Percentiles rank a stretch among this genome's conserved stretches.
Conservation (phyloP, 2,113 vertebrate genomes). For the Dryoscopus gambensis region DNA sequence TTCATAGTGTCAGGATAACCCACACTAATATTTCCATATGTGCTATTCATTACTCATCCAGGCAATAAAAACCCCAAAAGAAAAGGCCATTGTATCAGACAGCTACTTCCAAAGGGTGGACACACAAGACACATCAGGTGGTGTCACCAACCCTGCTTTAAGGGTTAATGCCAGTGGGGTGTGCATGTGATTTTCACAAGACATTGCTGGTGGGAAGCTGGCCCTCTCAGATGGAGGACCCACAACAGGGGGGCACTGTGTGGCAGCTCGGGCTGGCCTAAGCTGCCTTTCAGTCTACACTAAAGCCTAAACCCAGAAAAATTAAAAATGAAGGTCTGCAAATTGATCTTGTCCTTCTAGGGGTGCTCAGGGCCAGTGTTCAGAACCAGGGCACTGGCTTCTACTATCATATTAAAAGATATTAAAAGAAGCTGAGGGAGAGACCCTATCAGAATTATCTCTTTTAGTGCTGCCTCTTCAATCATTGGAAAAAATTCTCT, state of each 20-base stretch:
- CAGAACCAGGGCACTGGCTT: not conserved
- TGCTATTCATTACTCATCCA: not conserved
- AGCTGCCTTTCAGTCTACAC: not conserved
- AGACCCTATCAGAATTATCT: not conserved
- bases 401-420: not conserved
- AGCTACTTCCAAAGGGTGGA: not conserved
- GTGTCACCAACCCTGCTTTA: not conserved
- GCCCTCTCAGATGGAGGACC: not conserved
- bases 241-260: not conserved
- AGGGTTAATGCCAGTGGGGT: not conserved
- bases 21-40: not conserved
- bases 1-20: not conserved
- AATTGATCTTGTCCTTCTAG: not conserved
- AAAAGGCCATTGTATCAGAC: not conserved
- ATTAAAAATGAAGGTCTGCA: not conserved
- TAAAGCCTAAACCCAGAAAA: not conserved
- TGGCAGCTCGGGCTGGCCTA: not conserved
- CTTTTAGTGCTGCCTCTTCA: not conserved
- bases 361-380: not conserved
- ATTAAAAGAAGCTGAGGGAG: not conserved
- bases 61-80: not conserved
- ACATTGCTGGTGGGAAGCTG: not conserved
- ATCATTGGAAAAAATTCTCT: not conserved
- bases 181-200: not conserved
- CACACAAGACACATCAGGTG: not conserved